phyloP scores from a whole-genome alignment of 1,140 invertebrate species.

The Lanistes nyassanus region DNA sequence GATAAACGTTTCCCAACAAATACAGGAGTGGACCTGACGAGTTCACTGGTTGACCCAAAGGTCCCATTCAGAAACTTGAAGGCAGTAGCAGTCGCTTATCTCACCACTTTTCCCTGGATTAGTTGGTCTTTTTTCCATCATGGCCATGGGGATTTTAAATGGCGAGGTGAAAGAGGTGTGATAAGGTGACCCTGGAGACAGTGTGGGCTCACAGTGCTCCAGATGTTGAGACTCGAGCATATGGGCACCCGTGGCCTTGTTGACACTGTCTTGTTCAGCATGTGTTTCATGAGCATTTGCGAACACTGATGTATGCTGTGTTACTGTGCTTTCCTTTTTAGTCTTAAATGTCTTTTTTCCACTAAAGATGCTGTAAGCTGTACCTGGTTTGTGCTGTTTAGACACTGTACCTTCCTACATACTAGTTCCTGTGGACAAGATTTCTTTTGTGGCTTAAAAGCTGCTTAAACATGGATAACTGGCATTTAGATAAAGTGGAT shows the following conservation, averaged over 20 bases:
- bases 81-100: not conserved
- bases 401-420: not conserved
- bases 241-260: no score
- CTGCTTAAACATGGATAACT: not conserved
- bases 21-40: not conserved
- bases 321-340: not conserved
- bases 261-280: not conserved
- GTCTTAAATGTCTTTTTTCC: not conserved
- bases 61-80: not conserved
- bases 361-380: not conserved
- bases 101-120: not conserved
- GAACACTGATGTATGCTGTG: not conserved
- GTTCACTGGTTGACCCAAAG: not conserved
- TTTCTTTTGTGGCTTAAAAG: not conserved
- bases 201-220: not conserved
- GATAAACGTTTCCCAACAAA: not conserved
- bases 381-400: not conserved
- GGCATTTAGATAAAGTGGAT: conserved; percentile 2
- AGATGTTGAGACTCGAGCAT: no score
- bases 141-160: not conserved
- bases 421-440: not conserved
- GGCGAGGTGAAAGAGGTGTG: not conserved
- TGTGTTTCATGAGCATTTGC: not conserved
- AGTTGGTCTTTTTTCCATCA: not conserved
- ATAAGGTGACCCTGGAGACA: not conserved